Percentiles rank a stretch among this genome's conserved stretches.
Conservation (phyloP, 2,113 vertebrate species). For the Elgaria multicarinata region DNA sequence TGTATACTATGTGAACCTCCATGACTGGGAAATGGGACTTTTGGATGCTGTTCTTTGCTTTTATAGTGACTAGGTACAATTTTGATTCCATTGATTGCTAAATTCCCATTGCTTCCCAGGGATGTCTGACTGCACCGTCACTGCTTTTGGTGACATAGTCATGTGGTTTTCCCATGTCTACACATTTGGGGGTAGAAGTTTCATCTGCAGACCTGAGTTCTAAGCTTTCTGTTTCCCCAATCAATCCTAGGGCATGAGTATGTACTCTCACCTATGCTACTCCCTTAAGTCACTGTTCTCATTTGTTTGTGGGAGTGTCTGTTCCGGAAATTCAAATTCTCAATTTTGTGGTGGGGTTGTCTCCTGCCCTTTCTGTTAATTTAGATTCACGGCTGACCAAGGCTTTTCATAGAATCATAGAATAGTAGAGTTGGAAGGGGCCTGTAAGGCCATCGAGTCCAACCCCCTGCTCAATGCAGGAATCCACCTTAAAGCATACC, state of each 20-base stretch:
- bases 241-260: not conserved
- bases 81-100: not conserved
- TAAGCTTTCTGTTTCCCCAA: not conserved
- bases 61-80: not conserved
- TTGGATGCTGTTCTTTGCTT: slow-evolving; percentile 28
- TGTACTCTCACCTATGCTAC: not conserved
- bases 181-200: not conserved
- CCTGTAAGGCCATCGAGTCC: no score
- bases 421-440: no score
- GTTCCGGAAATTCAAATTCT: not conserved
- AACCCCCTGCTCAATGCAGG: no score
- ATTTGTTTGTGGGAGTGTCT: not conserved
- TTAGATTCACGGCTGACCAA: no score
- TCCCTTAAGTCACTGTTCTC: not conserved
- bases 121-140: not conserved
- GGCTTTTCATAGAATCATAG: no score
- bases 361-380: not conserved
- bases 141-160: not conserved
- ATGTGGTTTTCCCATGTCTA: not conserved
- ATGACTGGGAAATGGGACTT: slow-evolving; percentile 13
- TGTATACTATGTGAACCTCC: rapidly evolving
- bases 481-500: no score
- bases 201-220: not conserved
- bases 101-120: not conserved
- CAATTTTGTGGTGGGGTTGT: not conserved